Percentiles rank a stretch among this genome's conserved stretches.
Conservation (phyloP, 2,113 vertebrate species). For the Toxotes chatareus region DNA sequence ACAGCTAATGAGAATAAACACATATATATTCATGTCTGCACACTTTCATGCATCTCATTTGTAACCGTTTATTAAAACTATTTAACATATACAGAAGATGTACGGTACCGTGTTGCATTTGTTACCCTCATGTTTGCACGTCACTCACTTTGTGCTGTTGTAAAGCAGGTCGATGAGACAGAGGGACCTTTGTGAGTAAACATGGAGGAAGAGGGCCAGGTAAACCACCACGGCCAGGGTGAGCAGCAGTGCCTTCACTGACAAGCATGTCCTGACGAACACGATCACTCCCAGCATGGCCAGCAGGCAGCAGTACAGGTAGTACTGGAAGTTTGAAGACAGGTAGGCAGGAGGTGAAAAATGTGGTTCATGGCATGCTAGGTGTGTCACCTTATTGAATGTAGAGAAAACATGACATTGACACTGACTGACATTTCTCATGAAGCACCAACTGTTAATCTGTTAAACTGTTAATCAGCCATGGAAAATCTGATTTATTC, state of each 20-base stretch:
- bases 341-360: neutral
- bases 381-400: too few species aligned
- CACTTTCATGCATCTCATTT: slow-evolving; percentile 8
- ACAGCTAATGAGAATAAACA: neutral
- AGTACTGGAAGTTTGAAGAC: slow-evolving; percentile 83
- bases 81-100: too few species aligned
- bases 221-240: slow-evolving; percentile 88
- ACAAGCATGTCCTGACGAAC: slow-evolving; percentile 87
- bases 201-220: slow-evolving; percentile 88
- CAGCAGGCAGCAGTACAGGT: slow-evolving; percentile 90
- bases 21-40: neutral
- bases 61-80: too few species aligned
- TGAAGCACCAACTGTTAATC: too few species aligned
- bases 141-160: slow-evolving; percentile 69
- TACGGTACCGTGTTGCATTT: too few species aligned
- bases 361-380: neutral
- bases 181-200: slow-evolving; percentile 80
- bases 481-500: too few species aligned
- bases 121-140: too few species aligned
- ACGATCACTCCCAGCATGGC: slow-evolving; percentile 89
- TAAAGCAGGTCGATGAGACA: slow-evolving; percentile 84
- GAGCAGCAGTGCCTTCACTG: slow-evolving; percentile 87
- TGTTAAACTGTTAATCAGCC: too few species aligned
- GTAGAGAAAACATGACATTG: too few species aligned
- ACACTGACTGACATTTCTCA: too few species aligned